Evolutionary conservation across 2,113 vertebrate species (phyloP).

Genomic region (Fulmarus glacialis): DNA sequence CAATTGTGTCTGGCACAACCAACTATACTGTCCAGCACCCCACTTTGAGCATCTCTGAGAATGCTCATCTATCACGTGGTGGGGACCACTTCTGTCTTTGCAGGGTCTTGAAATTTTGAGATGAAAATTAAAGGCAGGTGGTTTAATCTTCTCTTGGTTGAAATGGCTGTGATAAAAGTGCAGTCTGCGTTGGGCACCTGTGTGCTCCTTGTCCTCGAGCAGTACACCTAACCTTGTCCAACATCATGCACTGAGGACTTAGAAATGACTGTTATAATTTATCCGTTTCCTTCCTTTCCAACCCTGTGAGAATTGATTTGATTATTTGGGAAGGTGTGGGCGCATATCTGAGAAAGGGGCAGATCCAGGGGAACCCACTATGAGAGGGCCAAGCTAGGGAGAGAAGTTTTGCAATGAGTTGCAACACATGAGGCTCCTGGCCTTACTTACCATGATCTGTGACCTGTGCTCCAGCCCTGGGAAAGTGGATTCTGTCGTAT

Average conservation of each 20-base stretch:
- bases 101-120: not conserved
- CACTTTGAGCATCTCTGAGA: not conserved
- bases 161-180: not conserved
- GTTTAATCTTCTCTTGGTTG: not conserved
- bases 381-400: not conserved
- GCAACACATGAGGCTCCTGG: not conserved
- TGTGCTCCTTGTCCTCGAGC: not conserved
- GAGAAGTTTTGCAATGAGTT: not conserved
- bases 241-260: not conserved
- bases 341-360: not conserved
- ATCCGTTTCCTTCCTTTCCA: not conserved
- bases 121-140: not conserved
- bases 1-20: not conserved
- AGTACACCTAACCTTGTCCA: not conserved
- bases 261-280: not conserved
- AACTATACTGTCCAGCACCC: not conserved
- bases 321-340: not conserved
- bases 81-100: not conserved
- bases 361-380: not conserved
- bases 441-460: not conserved
- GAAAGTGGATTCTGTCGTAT: not conserved
- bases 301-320: not conserved
- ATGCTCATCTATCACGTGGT: not conserved
- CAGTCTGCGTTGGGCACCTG: accelerated
- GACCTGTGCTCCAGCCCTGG: not conserved